Evolutionary conservation across 2,888 invertebrate genomes (phyloP), one percentile per base, ranked within the genome.

Genomic region (Leptopilina drosophilae): DNA sequence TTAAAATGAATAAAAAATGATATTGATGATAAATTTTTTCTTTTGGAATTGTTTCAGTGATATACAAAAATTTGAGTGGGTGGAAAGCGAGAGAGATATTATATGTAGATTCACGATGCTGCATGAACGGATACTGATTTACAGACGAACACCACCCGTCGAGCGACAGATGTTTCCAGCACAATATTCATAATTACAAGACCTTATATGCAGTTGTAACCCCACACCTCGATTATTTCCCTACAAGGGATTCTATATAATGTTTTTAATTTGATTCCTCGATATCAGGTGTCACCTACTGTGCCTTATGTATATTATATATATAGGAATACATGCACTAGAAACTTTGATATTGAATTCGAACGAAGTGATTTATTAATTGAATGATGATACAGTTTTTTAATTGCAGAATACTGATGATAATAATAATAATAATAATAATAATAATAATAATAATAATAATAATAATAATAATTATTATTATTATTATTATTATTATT

Each of bases 101-200:
- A 26, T 42, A 73, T 56, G 56, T 73, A n/a, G 53, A 73, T 73
- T 73, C 33, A 73, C 33, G 73, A 20, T 73, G 73, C 56, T n/a
- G 49, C 12, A 53, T 8, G 69, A 73, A 78, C 69, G 20, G 69
- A 59, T 59, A 26, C 56, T 56, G 59, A 62, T 76, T 56, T 76
- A 76, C 26, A 33, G 77, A 56, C 73, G 73, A 49, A 56, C 26
- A 33, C 64, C 49, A 53, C 78, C 69, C 78, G 78, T 69, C 26
- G 62, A 20, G 78, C 78, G 78, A 78, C 78, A 78, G 78, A 78
- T 78, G 78, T 64, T 78, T 69, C 64, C 26, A 78, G 59, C 26
- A 69, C 69, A 67, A 67, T 78, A 78, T 69, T 78, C 78, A 73
- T 78, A 69, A 69, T 78, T 59, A 62, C 62, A 65, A 64, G 64